phyloP scores from a whole-genome alignment of 2,797 vertebrate genomes.

The Austrolebias charrua region DNA sequence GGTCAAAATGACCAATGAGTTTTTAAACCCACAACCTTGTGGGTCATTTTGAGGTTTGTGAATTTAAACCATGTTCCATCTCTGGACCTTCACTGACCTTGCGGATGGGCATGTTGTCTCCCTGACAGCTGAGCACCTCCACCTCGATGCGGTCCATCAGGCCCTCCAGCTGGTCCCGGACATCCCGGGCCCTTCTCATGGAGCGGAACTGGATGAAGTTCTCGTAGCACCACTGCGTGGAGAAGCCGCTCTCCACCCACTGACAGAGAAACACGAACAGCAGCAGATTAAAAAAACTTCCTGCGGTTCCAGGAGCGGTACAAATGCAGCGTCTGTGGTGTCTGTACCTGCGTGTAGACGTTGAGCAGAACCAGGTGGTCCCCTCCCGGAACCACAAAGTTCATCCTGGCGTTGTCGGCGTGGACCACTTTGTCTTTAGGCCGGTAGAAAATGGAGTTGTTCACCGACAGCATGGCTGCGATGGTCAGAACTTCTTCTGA shows the following conservation, averaged over 20 bases:
- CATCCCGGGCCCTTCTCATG: slow-evolving; percentile 89
- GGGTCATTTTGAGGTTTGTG: too few relatives aligned
- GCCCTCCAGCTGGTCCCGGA: slow-evolving; percentile 92
- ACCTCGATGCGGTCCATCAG: slow-evolving; percentile 93
- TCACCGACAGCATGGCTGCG: slow-evolving; percentile 93
- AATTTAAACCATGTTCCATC: too few relatives aligned
- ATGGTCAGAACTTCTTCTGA: slow-evolving; percentile 92
- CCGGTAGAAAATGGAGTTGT: slow-evolving; percentile 94
- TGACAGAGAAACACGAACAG: slow-evolving; percentile 52
- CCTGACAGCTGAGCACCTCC: slow-evolving; percentile 82
- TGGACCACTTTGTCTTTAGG: slow-evolving; percentile 96
- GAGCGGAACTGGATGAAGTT: slow-evolving; percentile 96
- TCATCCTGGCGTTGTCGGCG: slow-evolving; percentile 90
- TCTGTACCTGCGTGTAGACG: slow-evolving; percentile 88
- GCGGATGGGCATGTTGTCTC: slow-evolving; percentile 82
- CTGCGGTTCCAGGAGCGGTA: too few relatives aligned
- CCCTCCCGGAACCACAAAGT: slow-evolving; percentile 91
- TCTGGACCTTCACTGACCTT: slow-evolving; percentile 74
- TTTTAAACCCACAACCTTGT: too few relatives aligned
- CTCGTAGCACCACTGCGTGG: slow-evolving; percentile 97
- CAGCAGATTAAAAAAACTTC: neutral
- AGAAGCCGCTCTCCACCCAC: slow-evolving; percentile 91
- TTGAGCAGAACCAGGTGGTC: slow-evolving; percentile 93
- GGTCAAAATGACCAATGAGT: too few relatives aligned
- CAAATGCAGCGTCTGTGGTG: too few relatives aligned